Percentiles rank a stretch among this genome's conserved stretches.
Evolutionary conservation across 2,113 vertebrate genomes (phyloP).

Genomic region (Mixornis gularis): DNA sequence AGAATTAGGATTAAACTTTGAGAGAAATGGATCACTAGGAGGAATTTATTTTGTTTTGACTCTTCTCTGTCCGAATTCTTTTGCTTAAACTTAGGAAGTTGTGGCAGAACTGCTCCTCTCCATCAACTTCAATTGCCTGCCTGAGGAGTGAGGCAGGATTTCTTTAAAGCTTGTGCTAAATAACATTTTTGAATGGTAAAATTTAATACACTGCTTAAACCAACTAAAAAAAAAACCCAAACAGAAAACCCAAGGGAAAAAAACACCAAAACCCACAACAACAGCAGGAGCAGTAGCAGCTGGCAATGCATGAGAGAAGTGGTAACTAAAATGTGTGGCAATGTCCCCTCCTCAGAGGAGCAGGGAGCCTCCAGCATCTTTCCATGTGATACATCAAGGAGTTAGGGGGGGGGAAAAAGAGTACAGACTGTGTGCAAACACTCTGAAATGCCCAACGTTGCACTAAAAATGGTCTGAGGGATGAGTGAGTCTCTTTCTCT

Average conservation of each 20-base stretch:
- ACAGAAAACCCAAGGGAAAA: neutral
- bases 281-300: neutral
- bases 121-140: fast-evolving
- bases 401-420: fast-evolving
- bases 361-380: neutral
- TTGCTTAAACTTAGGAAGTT: neutral
- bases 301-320: neutral
- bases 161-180: neutral
- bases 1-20: neutral
- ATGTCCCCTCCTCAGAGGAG: neutral
- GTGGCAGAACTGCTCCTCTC: neutral
- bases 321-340: neutral
- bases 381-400: neutral
- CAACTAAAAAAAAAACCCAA: neutral
- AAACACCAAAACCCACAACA: too few relatives aligned
- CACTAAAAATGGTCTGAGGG: neutral
- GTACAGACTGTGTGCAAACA: neutral
- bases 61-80: neutral
- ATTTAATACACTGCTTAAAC: neutral
- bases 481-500: neutral
- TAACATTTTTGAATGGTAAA: neutral
- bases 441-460: fast-evolving
- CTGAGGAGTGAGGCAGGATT: neutral
- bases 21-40: neutral
- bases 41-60: neutral